Evolutionary conservation across 1,140 invertebrate species (phyloP).

Genomic region (Rhyzopertha dominica): DNA sequence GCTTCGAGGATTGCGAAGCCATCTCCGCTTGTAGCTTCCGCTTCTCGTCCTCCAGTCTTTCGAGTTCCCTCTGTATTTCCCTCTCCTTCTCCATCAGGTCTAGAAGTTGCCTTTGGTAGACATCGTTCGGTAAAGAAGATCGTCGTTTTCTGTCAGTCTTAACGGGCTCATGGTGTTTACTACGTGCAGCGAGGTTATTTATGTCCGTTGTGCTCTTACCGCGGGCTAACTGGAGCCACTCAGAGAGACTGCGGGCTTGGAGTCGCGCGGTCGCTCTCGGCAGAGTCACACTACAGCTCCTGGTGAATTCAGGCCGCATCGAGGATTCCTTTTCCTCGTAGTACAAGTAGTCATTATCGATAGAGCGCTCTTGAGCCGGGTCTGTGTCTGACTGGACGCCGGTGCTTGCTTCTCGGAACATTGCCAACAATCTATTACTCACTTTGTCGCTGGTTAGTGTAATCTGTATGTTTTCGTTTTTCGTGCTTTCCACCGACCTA

Average conservation of each 20-base stretch:
- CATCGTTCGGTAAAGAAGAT: constrained; percentile 58
- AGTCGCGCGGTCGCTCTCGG: constrained; percentile 36
- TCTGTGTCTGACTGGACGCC: constrained; percentile 16
- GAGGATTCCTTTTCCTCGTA: constrained; percentile 16
- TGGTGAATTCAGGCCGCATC: too few species aligned
- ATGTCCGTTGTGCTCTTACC: constrained; percentile 32
- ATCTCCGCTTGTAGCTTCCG: constrained; percentile 37
- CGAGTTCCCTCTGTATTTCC: constrained; percentile 57
- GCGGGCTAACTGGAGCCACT: constrained; percentile 52
- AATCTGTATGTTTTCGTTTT: constrained; percentile 30
- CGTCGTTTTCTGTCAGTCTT: constrained; percentile 42
- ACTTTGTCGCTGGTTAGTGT: constrained; percentile 31
- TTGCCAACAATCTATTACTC: constrained; percentile 48
- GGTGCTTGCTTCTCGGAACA: constrained; percentile 47
- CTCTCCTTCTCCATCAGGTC: constrained; percentile 64
- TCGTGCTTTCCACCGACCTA: constrained; percentile 36
- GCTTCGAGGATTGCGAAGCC: constrained; percentile 13
- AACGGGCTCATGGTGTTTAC: constrained; percentile 39
- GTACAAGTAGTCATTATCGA: constrained; percentile 8
- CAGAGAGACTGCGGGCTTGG: constrained; percentile 47
- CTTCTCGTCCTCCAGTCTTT: constrained; percentile 54
- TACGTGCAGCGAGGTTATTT: constrained; percentile 15
- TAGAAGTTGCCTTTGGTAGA: constrained; percentile 62
- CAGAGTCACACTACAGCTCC: constrained; percentile 1
- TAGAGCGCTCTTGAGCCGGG: constrained; percentile 27